phyloP scores from a whole-genome alignment of 2,797 vertebrate species.

The Geotrypetes seraphini region DNA sequence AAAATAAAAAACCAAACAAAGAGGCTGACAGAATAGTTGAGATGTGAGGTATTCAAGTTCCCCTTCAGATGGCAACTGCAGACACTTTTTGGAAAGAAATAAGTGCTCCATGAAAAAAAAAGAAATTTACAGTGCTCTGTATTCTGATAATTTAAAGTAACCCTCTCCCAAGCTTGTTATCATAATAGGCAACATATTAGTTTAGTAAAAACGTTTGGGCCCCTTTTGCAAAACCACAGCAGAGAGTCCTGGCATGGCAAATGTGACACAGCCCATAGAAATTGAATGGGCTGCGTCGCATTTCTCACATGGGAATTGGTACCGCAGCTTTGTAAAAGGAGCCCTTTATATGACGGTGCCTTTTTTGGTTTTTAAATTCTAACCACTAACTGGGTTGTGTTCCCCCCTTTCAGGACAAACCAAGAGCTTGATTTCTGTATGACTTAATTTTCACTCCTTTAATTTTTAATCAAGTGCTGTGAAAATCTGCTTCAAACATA shows the following conservation, averaged over 20 bases:
- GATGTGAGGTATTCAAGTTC: constrained; percentile 36
- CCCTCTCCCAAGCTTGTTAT: constrained; percentile 54
- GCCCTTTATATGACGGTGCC: constrained; percentile 69
- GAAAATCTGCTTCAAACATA: constrained; percentile 58
- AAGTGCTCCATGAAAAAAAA: constrained; percentile 46
- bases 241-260: no score
- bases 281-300: no score
- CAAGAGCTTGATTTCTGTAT: constrained; percentile 38
- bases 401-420: constrained; percentile 63
- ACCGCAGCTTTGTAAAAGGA: no score
- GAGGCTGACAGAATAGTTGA: constrained; percentile 43
- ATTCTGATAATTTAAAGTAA: constrained; percentile 57
- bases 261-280: no score
- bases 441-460: constrained; percentile 33
- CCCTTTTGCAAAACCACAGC: no score
- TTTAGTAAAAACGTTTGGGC: no score
- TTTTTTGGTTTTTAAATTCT: constrained; percentile 72
- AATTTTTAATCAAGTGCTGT: constrained; percentile 61
- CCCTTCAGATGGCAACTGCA: constrained; percentile 37
- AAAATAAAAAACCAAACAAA: constrained; percentile 14
- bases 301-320: no score
- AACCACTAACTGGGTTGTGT: constrained; percentile 74
- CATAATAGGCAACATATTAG: constrained; percentile 52
- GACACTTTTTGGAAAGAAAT: constrained; percentile 47
- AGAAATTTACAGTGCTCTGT: no score